These are phyloP conservation scores for Myotis myotis DNA, from an alignment of 2,797 vertebrate species.

Conservation along the genomic window DNA sequence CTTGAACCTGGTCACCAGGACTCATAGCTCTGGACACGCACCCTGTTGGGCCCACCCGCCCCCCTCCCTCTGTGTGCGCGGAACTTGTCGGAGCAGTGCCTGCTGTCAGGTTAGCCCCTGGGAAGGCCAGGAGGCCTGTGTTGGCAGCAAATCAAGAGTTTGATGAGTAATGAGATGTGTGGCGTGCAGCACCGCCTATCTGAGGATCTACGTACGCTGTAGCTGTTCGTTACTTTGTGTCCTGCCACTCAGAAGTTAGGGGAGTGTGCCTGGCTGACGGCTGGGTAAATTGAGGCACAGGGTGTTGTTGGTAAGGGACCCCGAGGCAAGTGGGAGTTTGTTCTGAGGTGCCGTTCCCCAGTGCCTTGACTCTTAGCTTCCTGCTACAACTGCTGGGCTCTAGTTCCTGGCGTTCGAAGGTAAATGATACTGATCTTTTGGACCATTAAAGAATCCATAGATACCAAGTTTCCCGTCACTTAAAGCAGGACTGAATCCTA, in stretches of 20 bases:
- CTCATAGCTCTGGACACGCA: neutral
- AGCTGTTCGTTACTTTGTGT: constrained; percentile 53
- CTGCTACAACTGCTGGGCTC: constrained; percentile 10
- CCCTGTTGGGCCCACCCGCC: neutral
- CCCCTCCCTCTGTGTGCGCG: neutral
- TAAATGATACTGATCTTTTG: constrained; percentile 50
- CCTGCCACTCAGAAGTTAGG: constrained; percentile 2
- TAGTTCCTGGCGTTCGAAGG: constrained; percentile 13
- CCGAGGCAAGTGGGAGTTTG: neutral
- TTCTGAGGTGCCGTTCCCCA: constrained; percentile 5
- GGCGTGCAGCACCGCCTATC: constrained; percentile 58
- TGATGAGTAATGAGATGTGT: constrained; percentile 19
- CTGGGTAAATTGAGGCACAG: constrained; percentile 59
- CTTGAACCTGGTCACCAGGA: neutral
- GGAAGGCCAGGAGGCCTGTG: constrained; percentile 31
- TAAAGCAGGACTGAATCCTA: constrained; percentile 49
- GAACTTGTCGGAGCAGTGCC: constrained; percentile 58
- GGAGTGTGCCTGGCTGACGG: neutral
- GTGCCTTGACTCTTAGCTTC: neutral
- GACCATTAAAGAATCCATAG: constrained; percentile 1
- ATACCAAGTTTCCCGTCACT: constrained; percentile 31
- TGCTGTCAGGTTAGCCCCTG: constrained; percentile 37
- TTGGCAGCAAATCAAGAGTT: constrained; percentile 62
- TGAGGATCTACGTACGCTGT: constrained; percentile 25
- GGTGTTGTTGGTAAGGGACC: neutral